Evolutionary conservation across 53 echinoderm and acorn worm genomes (phyloP).

Genomic region (Arbacia lixula): DNA sequence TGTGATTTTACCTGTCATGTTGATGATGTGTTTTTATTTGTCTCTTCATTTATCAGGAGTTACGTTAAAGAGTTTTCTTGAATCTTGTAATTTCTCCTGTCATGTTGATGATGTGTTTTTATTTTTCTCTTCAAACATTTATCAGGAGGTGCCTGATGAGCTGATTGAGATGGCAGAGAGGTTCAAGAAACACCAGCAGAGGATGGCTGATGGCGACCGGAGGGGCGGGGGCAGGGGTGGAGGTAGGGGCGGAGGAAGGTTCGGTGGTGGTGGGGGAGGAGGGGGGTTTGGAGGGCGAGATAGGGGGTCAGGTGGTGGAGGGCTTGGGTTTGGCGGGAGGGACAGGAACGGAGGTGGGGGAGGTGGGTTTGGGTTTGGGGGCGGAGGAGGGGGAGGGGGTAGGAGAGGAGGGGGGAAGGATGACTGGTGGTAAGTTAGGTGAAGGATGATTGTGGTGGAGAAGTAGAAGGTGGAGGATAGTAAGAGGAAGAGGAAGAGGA

Average conservation of each 20-base stretch:
- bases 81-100: no score
- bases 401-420: background rate
- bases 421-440: constrained; percentile 15
- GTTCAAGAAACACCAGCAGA: constrained; percentile 57
- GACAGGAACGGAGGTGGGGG: constrained; percentile 45
- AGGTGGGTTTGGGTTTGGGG: constrained; percentile 23
- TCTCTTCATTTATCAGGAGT: no score
- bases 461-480: background rate
- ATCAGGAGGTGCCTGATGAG: constrained; percentile 91
- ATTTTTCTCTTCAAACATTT: background rate
- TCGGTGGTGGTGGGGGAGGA: constrained; percentile 56
- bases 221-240: constrained; percentile 63
- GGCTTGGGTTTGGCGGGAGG: constrained; percentile 22
- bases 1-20: no score
- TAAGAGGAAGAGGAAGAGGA: background rate
- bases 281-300: constrained; percentile 39
- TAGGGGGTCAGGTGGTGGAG: constrained; percentile 23
- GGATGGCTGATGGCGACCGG: constrained; percentile 55
- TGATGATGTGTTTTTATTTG: no score
- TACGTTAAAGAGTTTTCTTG: no score
- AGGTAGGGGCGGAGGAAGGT: constrained; percentile 59
- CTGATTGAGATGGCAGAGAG: constrained; percentile 92
- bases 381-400: constrained; percentile 12
- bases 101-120: background rate
- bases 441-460: background rate